phyloP scores from a whole-genome alignment of 2,113 vertebrate species.

The Etheostoma spectabile region DNA sequence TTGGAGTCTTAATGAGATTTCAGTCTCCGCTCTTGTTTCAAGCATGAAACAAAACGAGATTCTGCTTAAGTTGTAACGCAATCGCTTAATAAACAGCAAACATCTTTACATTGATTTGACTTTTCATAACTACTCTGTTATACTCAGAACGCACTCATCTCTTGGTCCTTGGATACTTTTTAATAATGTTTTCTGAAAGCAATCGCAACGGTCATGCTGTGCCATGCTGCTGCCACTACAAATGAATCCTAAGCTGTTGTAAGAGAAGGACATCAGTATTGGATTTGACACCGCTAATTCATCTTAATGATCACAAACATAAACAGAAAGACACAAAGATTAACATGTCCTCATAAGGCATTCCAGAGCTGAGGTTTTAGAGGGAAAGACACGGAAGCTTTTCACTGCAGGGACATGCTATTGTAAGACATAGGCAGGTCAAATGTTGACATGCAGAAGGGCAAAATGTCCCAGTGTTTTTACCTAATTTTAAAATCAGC shows the following conservation, averaged over 20 bases:
- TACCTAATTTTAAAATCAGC: background rate
- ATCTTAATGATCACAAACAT: slow-evolving; percentile 34
- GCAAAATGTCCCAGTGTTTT: background rate
- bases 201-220: background rate
- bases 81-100: slow-evolving; percentile 22
- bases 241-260: slow-evolving; percentile 12
- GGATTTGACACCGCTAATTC: slow-evolving; percentile 43
- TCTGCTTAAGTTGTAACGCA: background rate
- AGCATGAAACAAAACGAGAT: background rate
- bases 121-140: background rate
- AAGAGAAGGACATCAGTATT: slow-evolving; percentile 13
- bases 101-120: background rate
- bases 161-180: slow-evolving; percentile 9
- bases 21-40: background rate
- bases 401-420: slow-evolving; percentile 25
- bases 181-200: slow-evolving; percentile 10
- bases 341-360: slow-evolving; percentile 31
- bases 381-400: slow-evolving; percentile 13
- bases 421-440: slow-evolving; percentile 16
- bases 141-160: background rate
- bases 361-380: slow-evolving; percentile 36
- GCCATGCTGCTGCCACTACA: background rate
- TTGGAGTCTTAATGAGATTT: slow-evolving; percentile 16
- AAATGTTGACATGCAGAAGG: slow-evolving; percentile 19
- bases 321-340: background rate